Evolutionary conservation across 2,888 invertebrate genomes (phyloP).

Genomic region (Chrysina gloriosa): DNA sequence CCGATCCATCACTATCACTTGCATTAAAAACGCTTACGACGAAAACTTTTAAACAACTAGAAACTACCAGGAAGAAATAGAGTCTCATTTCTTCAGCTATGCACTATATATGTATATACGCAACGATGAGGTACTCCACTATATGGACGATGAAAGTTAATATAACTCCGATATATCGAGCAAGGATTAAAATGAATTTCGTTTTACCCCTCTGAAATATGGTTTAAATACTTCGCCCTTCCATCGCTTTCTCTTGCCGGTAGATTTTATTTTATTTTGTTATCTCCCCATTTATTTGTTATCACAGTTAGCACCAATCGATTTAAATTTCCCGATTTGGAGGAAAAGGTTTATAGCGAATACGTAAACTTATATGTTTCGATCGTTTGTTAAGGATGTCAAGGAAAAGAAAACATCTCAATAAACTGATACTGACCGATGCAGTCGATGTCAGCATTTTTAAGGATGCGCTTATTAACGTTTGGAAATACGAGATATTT

Average conservation of each 20-base stretch:
- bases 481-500: no score
- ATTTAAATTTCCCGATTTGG: neutral
- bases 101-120: neutral
- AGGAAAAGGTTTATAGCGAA: neutral
- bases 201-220: constrained; percentile 17
- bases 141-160: constrained; percentile 27
- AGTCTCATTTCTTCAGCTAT: neutral
- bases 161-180: constrained; percentile 12
- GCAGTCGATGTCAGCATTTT: no score
- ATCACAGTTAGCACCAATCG: no score
- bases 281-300: neutral
- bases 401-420: no score
- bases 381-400: no score
- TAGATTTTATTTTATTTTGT: neutral
- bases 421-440: no score
- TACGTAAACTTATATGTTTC: no score
- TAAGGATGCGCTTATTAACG: no score
- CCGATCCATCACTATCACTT: constrained; percentile 20
- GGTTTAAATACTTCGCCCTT: constrained; percentile 22
- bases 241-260: constrained; percentile 23
- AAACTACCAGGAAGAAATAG: neutral
- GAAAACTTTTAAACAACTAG: neutral
- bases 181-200: constrained; percentile 17
- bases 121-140: neutral
- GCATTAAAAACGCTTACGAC: neutral